Percentiles rank a stretch among this genome's conserved stretches.
phyloP scores from a whole-genome alignment of 2,113 vertebrate species.

The Thalassarche chlororhynchos region DNA sequence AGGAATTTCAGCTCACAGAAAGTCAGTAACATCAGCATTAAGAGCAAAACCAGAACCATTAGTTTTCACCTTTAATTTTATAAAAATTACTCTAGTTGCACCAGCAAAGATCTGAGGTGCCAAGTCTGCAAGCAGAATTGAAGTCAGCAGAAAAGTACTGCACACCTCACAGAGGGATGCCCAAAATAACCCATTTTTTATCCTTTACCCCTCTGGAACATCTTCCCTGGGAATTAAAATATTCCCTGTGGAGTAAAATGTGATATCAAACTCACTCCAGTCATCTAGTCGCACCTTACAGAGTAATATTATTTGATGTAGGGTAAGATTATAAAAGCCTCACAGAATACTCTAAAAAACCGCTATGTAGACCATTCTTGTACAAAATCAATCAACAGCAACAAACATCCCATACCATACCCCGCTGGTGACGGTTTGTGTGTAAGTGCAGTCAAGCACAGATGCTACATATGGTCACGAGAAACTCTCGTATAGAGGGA shows the following conservation, averaged over 20 bases:
- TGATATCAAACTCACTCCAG: background rate
- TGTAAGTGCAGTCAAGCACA: conserved; percentile 37
- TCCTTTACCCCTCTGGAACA: background rate
- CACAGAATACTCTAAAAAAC: background rate
- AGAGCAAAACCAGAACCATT: background rate
- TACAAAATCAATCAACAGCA: background rate
- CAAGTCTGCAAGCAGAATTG: background rate
- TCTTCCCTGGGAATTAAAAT: background rate
- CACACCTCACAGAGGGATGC: background rate
- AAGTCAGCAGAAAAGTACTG: background rate
- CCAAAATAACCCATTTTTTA: background rate
- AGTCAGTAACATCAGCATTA: background rate
- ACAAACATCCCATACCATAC: background rate
- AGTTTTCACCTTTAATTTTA: background rate
- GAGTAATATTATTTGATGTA: background rate
- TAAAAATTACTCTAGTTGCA: background rate
- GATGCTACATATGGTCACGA: conserved; percentile 51
- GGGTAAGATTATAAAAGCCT: background rate
- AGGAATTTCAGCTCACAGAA: background rate
- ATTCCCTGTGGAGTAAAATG: background rate
- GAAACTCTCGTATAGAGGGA: background rate
- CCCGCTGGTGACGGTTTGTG: background rate
- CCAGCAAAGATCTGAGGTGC: background rate
- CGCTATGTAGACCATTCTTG: background rate
- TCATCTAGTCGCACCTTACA: fast-evolving